Percentiles rank a stretch among this genome's conserved stretches.
Conservation (phyloP, 1,140 invertebrate species). For the Drosophila simulans region DNA sequence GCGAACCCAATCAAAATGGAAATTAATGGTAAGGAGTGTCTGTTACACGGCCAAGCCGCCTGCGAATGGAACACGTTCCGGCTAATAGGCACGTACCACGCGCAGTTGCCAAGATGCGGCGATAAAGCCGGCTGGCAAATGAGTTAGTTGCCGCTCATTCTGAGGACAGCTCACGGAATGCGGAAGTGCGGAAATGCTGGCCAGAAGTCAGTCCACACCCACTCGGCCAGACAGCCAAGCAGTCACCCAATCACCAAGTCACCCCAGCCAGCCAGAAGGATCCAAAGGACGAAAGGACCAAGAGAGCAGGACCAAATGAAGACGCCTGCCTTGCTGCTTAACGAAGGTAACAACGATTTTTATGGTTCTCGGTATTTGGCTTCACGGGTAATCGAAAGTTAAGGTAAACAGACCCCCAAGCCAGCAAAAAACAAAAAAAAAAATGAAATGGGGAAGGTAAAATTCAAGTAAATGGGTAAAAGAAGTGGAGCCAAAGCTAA, state of each 20-base stretch:
- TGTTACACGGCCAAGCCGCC: slow-evolving; percentile 27
- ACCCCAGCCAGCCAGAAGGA: slow-evolving; percentile 2
- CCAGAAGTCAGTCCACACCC: slow-evolving; percentile 2
- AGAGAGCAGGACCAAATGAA: slow-evolving; percentile 5
- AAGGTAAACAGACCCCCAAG: slow-evolving; percentile 26
- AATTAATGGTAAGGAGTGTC: slow-evolving; percentile 54
- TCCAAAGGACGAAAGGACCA: slow-evolving; percentile 2
- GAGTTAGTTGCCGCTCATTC: slow-evolving; percentile 40
- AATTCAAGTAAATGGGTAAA: slow-evolving; percentile 25
- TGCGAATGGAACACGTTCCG: slow-evolving; percentile 71
- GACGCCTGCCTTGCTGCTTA: slow-evolving; percentile 17
- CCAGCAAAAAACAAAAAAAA: not conserved
- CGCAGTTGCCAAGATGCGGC: slow-evolving; percentile 53
- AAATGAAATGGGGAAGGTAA: slow-evolving; percentile 2
- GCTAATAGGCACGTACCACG: slow-evolving; percentile 74
- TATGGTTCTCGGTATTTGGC: slow-evolving; percentile 42
- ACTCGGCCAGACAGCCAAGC: not conserved
- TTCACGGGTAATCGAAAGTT: slow-evolving; percentile 48
- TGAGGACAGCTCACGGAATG: slow-evolving; percentile 6
- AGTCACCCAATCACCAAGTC: not conserved
- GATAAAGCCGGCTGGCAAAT: slow-evolving; percentile 74
- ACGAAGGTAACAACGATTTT: slow-evolving; percentile 22
- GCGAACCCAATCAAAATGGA: slow-evolving; percentile 47
- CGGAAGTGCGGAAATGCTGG: slow-evolving; percentile 2
- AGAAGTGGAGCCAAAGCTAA: slow-evolving; percentile 15